Base-by-base conservation (phyloP, 2,888 invertebrate species). In the Epinotia nisella region DNA sequence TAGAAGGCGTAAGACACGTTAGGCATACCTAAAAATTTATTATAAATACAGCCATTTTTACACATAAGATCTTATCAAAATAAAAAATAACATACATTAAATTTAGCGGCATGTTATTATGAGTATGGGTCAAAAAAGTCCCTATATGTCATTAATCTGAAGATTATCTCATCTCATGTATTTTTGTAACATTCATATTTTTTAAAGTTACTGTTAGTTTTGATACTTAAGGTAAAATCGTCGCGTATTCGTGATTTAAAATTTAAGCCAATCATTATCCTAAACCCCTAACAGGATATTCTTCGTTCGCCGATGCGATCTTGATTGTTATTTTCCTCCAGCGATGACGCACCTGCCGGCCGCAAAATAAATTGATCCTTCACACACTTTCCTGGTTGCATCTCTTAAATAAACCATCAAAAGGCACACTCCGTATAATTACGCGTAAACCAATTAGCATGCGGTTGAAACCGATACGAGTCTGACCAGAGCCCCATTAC, bases 341-440 rank as follows among this genome's bases (percentile, higher is more conserved):
- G 17, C n/a, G 60, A 61, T 67, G 67, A 72, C 72, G 67, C 67
- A 71, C 45, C 59, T 60, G 66, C 5, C 17, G 72, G 62, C 72
- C 67, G 56, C 72, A 72, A 41, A 62, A 62, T 56, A 62, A 21
- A 51, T 56, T 66, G 66, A 41, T 56, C 61, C 61, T 56, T 72
- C 56, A 61, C 72, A 72, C 67, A 72, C 67, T 72, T 72, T 62
- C 67, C 60, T 56, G 61, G 7, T 60, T 17, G 61, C 49, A 35
- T 62, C 56, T 62, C 61, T 62, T 72, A 72, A 67, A 72, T 72
- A 72, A 61, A 72, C 15, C 17, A 67, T 56, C 45, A n/a, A 51
- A 67, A 51, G 60, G 35, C 66, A 59, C 55, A 55, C 35, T 55
- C 11, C 17, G 65, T 66, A 10, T 55, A 68, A 68, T 72, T 67